Evolutionary conservation across 2,888 invertebrate genomes (phyloP), one percentile per base, ranked within the genome.

Genomic region (Coenonympha glycerion): DNA sequence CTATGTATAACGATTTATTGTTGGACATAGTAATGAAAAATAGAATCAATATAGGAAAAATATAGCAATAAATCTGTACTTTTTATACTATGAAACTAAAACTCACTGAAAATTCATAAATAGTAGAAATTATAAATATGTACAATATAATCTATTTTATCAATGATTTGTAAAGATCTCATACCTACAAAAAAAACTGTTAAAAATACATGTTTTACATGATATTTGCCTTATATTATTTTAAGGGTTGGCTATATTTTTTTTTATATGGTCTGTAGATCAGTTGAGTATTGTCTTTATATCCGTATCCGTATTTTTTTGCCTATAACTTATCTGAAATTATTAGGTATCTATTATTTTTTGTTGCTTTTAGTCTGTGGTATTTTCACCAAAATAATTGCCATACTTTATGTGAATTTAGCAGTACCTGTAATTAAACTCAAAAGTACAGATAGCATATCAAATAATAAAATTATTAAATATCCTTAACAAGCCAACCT

Each of bases 401-500:
- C 8, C 8, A 2, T n/a, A 9, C n/a, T 11, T 11, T 11, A n/a
- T 28, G n/a, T 11, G 11, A 28, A 4, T 4, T 11, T n/a, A 28
- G 11, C 0, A n/a, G n/a, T 3, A 9, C 1, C 3, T n/a, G n/a
- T n/a, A 26, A n/a, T 3, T 26, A 3, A 3, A 26, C 6, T 30
- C 2, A 13, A 31, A n/a, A 15, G 0, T 15, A 31, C 15, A 31
- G 3, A 4, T 24, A 24, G 31, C 31, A 33, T 21, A 37, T 24
- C 24, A 36, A 46, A 31, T 26, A 34, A 15, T 3, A 13, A 19
- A 11, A n/a, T n/a, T n/a, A n/a, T n/a, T n/a, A n/a, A n/a, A n/a
- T n/a, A n/a, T n/a, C n/a, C n/a, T n/a, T n/a, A n/a, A n/a, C n/a
- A 39, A 33, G 56, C 53, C 47, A 58, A 53, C 40, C 48, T 45